These are phyloP conservation scores for Mactromeris polynyma DNA, from an alignment of 2,888 invertebrate species.

Conservation along the genomic window DNA sequence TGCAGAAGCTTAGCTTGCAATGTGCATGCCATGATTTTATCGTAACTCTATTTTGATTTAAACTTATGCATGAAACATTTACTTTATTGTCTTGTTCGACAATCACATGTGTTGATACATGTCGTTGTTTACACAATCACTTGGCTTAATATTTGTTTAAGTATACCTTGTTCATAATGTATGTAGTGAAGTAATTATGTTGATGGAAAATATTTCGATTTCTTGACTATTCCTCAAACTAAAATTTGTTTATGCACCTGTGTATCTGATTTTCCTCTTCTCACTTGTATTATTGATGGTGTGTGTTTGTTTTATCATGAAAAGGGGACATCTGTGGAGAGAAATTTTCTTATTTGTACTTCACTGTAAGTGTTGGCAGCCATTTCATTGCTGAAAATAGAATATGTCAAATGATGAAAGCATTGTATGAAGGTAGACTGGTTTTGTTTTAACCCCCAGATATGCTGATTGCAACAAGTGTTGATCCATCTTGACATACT, in stretches of 20 bases:
- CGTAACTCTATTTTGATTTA: background rate
- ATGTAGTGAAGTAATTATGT: background rate
- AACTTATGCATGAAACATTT: background rate
- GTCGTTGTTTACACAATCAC: background rate
- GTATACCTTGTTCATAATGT: background rate
- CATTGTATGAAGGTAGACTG: too few relatives aligned
- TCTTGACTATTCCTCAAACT: background rate
- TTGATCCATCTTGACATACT: too few relatives aligned
- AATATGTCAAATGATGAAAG: too few relatives aligned
- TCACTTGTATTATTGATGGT: constrained; percentile 6
- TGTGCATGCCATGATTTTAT: background rate
- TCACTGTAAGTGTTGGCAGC: background rate
- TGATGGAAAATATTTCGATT: background rate
- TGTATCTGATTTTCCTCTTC: background rate
- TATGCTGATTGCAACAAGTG: too few relatives aligned
- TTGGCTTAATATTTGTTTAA: background rate
- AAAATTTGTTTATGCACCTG: background rate
- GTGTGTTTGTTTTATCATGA: background rate
- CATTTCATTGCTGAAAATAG: background rate
- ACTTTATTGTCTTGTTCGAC: background rate
- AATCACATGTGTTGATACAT: background rate
- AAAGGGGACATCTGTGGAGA: background rate
- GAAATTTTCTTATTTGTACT: background rate
- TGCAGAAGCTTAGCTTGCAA: background rate
- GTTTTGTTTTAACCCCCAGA: too few relatives aligned